Conservation (phyloP, 2,888 invertebrate species). For the Notocelia uddmanniana region DNA sequence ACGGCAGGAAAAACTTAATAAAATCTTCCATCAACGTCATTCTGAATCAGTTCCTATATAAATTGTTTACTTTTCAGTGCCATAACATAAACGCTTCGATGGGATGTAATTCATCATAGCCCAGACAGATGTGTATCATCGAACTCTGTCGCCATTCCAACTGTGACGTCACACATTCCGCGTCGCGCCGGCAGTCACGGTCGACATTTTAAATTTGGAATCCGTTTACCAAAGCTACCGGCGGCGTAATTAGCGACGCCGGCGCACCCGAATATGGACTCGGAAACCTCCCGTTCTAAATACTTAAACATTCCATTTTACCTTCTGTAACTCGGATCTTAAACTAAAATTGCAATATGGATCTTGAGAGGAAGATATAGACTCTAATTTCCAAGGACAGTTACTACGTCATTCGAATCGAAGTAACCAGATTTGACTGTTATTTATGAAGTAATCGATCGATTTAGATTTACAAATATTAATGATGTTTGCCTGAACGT, state of each 20-base stretch:
- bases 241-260: constrained; percentile 27
- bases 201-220: constrained; percentile 79
- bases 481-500: neutral
- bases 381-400: constrained; percentile 1
- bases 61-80: too few relatives aligned
- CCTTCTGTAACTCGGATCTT: neutral
- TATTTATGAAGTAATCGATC: constrained; percentile 19
- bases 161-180: constrained; percentile 76
- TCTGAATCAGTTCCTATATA: neutral
- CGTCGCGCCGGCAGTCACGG: constrained; percentile 65
- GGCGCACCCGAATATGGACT: constrained; percentile 66
- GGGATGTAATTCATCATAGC: constrained; percentile 60
- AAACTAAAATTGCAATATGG: neutral
- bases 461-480: constrained; percentile 12
- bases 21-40: neutral
- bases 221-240: constrained; percentile 65
- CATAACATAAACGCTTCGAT: constrained; percentile 49
- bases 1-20: neutral
- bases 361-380: neutral
- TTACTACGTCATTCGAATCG: constrained; percentile 7
- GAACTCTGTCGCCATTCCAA: constrained; percentile 46
- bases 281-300: constrained; percentile 57
- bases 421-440: constrained; percentile 14
- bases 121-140: constrained; percentile 53
- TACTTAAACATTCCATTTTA: constrained; percentile 51